These are phyloP conservation scores for Lissonota sp. DNA, from an alignment of 2,888 invertebrate genomes.

Conservation along the genomic window DNA sequence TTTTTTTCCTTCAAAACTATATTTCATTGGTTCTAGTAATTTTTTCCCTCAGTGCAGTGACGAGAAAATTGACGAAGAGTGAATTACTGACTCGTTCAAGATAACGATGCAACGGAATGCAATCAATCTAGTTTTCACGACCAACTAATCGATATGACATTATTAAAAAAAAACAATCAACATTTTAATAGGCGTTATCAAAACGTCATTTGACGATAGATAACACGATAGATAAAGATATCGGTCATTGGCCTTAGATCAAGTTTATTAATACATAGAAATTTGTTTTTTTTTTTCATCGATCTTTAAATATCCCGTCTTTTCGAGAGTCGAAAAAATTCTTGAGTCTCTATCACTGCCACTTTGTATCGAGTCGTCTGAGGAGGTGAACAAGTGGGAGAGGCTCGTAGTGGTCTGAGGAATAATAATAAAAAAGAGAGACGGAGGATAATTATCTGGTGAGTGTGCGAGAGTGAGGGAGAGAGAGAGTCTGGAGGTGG, in stretches of 20 bases:
- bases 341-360: neutral
- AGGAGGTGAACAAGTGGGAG: conserved; percentile 29
- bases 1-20: neutral
- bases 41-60: too few relatives aligned
- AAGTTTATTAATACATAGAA: too few relatives aligned
- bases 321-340: neutral
- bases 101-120: too few relatives aligned
- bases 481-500: conserved; percentile 32
- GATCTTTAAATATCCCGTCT: neutral
- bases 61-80: conserved; percentile 14
- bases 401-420: conserved; percentile 48
- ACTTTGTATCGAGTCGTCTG: conserved; percentile 35
- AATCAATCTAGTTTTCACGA: too few relatives aligned
- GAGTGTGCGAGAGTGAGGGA: conserved; percentile 10
- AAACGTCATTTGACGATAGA: too few relatives aligned
- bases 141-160: too few relatives aligned
- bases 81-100: too few relatives aligned
- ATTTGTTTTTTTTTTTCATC: neutral
- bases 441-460: conserved; percentile 6
- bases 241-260: too few relatives aligned
- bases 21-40: too few relatives aligned
- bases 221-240: too few relatives aligned
- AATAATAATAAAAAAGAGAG: conserved; percentile 32
- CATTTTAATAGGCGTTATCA: too few relatives aligned
- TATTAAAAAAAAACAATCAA: too few relatives aligned